Conservation (phyloP, 2,888 invertebrate genomes). For the Neoaliturus tenellus region DNA sequence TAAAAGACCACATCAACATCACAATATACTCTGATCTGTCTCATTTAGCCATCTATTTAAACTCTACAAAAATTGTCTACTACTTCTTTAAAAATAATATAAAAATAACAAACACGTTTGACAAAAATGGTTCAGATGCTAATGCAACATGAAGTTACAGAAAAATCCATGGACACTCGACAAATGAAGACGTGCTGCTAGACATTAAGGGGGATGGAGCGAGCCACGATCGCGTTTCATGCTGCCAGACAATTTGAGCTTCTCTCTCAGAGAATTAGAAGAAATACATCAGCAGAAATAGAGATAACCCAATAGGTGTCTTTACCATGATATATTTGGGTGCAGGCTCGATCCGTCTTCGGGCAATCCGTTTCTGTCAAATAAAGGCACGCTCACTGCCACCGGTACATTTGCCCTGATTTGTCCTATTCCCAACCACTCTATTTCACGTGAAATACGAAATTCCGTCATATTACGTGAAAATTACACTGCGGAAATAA, state of each 20-base stretch:
- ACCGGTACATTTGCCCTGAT: slow-evolving; percentile 19
- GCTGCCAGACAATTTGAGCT: neutral
- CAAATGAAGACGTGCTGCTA: slow-evolving; percentile 11
- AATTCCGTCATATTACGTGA: no score
- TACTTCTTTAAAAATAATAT: no score
- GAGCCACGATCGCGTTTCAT: slow-evolving; percentile 37
- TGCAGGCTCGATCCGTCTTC: slow-evolving; percentile 40
- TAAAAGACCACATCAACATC: no score
- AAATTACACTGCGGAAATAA: no score
- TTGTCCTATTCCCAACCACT: slow-evolving; percentile 19
- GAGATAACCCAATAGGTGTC: slow-evolving; percentile 55
- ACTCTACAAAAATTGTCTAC: no score
- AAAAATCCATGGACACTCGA: neutral
- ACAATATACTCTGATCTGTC: no score
- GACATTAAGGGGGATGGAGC: neutral
- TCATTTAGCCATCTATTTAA: no score
- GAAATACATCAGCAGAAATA: slow-evolving; percentile 55
- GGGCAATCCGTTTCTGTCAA: slow-evolving; percentile 48
- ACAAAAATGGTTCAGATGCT: no score
- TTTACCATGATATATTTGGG: slow-evolving; percentile 53
- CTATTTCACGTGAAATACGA: neutral
- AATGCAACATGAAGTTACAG: no score
- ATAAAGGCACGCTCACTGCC: slow-evolving; percentile 47
- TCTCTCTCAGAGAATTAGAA: slow-evolving; percentile 50
- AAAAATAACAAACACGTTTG: no score